Percentiles rank a stretch among this genome's conserved stretches.
phyloP scores from a whole-genome alignment of 2,888 invertebrate species.

The Alloplasta piceator region DNA sequence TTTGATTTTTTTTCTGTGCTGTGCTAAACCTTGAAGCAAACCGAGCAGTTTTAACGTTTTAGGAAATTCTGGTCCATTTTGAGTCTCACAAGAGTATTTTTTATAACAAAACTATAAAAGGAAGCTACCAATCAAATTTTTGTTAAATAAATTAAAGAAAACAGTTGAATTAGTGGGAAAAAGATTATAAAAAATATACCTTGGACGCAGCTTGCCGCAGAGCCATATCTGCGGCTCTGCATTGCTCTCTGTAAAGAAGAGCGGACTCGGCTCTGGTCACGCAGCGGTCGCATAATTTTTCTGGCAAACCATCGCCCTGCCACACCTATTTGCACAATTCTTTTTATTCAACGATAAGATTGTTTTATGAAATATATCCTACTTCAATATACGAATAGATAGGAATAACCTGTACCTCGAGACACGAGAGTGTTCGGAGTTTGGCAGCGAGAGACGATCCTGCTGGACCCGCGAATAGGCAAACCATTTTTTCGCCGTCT shows the following conservation, averaged over 20 bases:
- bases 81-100: too few species aligned
- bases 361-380: not conserved
- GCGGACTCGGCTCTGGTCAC: conserved; percentile 82
- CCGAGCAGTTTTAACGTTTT: too few species aligned
- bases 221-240: conserved; percentile 80
- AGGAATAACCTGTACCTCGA: conserved; percentile 73
- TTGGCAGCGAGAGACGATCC: conserved; percentile 81
- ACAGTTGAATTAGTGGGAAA: too few species aligned
- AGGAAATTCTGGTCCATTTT: too few species aligned
- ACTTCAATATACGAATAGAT: not conserved
- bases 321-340: conserved; percentile 75
- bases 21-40: too few species aligned
- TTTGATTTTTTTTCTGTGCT: too few species aligned
- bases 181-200: conserved; percentile 65
- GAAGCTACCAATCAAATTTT: too few species aligned
- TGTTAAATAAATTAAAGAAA: too few species aligned
- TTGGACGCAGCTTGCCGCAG: conserved; percentile 80
- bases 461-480: conserved; percentile 80
- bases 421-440: conserved; percentile 80
- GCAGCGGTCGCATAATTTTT: conserved; percentile 81
- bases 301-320: conserved; percentile 82
- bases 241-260: conserved; percentile 81
- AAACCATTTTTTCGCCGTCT: conserved; percentile 82
- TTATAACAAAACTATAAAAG: too few species aligned
- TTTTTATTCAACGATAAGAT: conserved; percentile 8